phyloP scores from a whole-genome alignment of 2,113 vertebrate species.

The Phalacrocorax aristotelis region DNA sequence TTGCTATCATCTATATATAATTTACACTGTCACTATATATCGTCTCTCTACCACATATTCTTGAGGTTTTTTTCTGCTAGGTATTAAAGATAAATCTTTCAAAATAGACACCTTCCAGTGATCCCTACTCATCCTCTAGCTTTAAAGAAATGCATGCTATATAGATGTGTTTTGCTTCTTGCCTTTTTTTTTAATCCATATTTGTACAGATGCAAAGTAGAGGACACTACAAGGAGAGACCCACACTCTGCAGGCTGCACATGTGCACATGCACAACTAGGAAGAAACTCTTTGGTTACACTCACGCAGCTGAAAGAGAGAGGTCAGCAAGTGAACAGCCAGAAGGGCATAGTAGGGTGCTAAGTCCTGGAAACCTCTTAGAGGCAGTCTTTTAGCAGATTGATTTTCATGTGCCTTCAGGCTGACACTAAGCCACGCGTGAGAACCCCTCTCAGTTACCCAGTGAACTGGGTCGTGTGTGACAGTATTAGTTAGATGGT shows the following conservation, averaged over 20 bases:
- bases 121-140: neutral
- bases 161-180: neutral
- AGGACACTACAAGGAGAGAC: neutral
- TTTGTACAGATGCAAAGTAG: neutral
- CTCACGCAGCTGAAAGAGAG: neutral
- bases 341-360: conserved; percentile 15
- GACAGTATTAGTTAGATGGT: conserved; percentile 74
- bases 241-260: neutral
- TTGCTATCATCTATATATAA: neutral
- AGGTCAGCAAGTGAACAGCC: conserved; percentile 29
- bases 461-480: conserved; percentile 68
- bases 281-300: neutral
- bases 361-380: conserved; percentile 16
- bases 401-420: conserved; percentile 57
- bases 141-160: neutral
- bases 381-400: conserved; percentile 57
- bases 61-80: neutral
- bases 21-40: neutral
- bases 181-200: neutral
- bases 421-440: conserved; percentile 41
- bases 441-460: conserved; percentile 55
- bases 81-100: neutral
- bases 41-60: neutral
- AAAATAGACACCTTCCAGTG: neutral
- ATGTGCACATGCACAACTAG: neutral